Percentiles rank a stretch among this genome's conserved stretches.
phyloP scores from a whole-genome alignment of 2,113 vertebrate genomes.

The Lucifuga dentata region DNA sequence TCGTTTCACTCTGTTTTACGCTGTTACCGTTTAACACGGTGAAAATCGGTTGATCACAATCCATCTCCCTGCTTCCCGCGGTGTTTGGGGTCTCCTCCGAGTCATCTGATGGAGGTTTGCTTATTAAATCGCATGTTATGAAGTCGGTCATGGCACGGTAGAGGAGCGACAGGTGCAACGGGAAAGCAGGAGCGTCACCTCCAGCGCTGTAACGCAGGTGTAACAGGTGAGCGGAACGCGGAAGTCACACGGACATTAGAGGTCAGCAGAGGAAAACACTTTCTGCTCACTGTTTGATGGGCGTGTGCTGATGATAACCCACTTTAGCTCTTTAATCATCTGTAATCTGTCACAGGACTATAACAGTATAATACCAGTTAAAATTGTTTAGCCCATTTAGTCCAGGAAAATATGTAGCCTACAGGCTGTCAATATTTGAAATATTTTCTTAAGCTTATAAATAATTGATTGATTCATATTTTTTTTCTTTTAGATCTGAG shows the following conservation, averaged over 20 bases:
- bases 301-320: too few species aligned
- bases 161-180: slow-evolving; percentile 61
- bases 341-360: too few species aligned
- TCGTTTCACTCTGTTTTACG: slow-evolving; percentile 4
- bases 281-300: slow-evolving; percentile 28
- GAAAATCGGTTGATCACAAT: slow-evolving; percentile 60
- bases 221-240: slow-evolving; percentile 77
- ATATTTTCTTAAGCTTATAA: too few species aligned
- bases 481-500: too few species aligned
- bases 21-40: slow-evolving; percentile 32
- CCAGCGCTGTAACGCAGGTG: slow-evolving; percentile 76
- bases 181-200: not conserved
- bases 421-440: too few species aligned
- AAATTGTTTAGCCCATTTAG: too few species aligned
- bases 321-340: too few species aligned
- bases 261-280: slow-evolving; percentile 53
- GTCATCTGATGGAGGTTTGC: slow-evolving; percentile 49
- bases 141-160: slow-evolving; percentile 71
- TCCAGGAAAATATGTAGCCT: too few species aligned
- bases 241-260: slow-evolving; percentile 71
- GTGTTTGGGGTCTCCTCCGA: not conserved
- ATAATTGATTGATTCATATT: too few species aligned
- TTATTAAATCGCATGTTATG: slow-evolving; percentile 61
- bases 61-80: slow-evolving; percentile 4
- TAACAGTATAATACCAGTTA: too few species aligned